Conservation (phyloP, 53 echinoderm and acorn worm genomes). For the Zoroaster sp. region DNA sequence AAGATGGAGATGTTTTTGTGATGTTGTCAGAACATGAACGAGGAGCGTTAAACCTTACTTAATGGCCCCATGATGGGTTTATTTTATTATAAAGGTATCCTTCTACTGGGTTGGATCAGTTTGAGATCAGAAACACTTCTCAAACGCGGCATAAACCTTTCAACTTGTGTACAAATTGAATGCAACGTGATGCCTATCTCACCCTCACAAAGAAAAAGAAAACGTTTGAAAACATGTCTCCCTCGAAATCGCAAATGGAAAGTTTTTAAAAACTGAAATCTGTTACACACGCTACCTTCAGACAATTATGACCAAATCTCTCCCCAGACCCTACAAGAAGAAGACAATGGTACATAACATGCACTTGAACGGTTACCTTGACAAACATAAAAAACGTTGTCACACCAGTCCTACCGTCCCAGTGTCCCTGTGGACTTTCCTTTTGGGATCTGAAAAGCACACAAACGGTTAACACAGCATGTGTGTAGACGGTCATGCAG, state of each 20-base stretch:
- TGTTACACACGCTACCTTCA: neutral
- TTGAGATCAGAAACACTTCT: neutral
- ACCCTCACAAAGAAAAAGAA: neutral
- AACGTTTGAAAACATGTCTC: neutral
- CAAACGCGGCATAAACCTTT: neutral
- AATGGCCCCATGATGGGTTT: neutral
- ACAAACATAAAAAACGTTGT: constrained; percentile 17
- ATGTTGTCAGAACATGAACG: neutral
- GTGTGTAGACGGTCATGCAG: constrained; percentile 12
- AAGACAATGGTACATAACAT: neutral
- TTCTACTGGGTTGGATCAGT: neutral
- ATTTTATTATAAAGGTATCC: no score
- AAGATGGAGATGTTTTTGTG: neutral
- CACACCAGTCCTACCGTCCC: constrained; percentile 7
- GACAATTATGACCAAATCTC: neutral
- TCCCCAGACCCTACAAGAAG: neutral
- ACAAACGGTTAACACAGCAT: constrained; percentile 6
- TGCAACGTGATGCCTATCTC: neutral
- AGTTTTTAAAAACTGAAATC: neutral
- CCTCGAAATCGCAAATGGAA: neutral
- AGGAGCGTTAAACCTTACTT: neutral
- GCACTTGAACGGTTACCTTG: constrained; percentile 11
- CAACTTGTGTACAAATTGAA: neutral
- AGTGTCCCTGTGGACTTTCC: constrained; percentile 15
- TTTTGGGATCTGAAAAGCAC: neutral